Percentiles rank a stretch among this genome's conserved stretches.
Conservation (phyloP, 2,797 vertebrate genomes). For the Sebastes dallii region DNA sequence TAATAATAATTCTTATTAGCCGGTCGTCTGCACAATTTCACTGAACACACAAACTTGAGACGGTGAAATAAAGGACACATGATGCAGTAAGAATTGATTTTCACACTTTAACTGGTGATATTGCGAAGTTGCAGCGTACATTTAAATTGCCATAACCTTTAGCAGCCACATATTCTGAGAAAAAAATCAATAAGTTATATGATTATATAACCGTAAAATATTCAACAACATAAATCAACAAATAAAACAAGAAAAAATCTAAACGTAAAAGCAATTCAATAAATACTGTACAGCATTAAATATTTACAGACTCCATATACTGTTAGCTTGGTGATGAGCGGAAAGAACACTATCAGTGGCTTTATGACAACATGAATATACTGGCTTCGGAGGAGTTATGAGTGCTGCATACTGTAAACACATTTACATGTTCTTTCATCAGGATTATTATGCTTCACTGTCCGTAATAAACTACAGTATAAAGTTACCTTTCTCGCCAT, state of each 20-base stretch:
- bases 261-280: constrained; percentile 56
- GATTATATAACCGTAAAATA: constrained; percentile 15
- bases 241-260: neutral
- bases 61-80: neutral
- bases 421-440: constrained; percentile 20
- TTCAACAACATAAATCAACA: constrained; percentile 6
- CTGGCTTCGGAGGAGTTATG: constrained; percentile 16
- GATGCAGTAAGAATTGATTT: neutral
- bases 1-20: neutral
- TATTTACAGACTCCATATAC: constrained; percentile 62
- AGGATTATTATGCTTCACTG: constrained; percentile 39
- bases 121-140: constrained; percentile 51
- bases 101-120: constrained; percentile 31
- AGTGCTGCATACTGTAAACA: constrained; percentile 27
- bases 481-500: constrained; percentile 7
- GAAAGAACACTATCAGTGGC: constrained; percentile 5
- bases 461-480: neutral
- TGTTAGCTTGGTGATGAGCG: constrained; percentile 12
- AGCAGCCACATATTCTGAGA: constrained; percentile 33
- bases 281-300: constrained; percentile 78
- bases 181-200: neutral
- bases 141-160: constrained; percentile 31
- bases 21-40: neutral
- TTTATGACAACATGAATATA: constrained; percentile 20
- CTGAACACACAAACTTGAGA: neutral